phyloP scores from a whole-genome alignment of 1,140 invertebrate genomes.

The Euwallacea fornicatus region DNA sequence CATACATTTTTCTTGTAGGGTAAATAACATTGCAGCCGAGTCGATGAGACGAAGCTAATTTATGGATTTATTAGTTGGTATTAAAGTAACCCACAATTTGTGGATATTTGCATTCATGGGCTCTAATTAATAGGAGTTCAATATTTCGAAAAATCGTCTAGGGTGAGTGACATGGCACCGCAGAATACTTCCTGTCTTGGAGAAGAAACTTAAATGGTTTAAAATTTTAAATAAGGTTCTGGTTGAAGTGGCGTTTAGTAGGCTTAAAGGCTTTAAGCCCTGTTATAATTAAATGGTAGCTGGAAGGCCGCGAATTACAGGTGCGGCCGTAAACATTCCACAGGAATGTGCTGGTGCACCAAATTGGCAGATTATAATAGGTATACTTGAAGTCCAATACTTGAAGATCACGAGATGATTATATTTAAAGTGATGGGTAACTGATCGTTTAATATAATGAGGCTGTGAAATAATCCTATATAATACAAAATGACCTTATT shows the following conservation, averaged over 20 bases:
- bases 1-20: neutral
- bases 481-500: too few relatives aligned
- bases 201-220: neutral
- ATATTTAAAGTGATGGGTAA: too few relatives aligned
- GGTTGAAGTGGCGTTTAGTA: neutral
- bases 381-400: too few relatives aligned
- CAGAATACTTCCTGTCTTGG: neutral
- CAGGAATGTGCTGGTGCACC: conserved; percentile 11
- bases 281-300: conserved; percentile 37
- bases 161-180: neutral
- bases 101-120: neutral
- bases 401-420: too few relatives aligned
- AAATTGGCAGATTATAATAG: neutral
- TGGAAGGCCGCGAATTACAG: conserved; percentile 35
- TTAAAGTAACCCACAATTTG: neutral
- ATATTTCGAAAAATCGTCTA: too few relatives aligned
- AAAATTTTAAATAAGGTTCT: neutral
- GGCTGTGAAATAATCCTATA: neutral
- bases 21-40: neutral
- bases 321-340: conserved; percentile 25
- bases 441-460: too few relatives aligned
- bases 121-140: conserved; percentile 3
- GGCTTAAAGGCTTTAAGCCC: neutral
- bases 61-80: neutral
- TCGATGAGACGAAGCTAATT: neutral